Evolutionary conservation across 2,113 vertebrate genomes (phyloP), one percentile per base, ranked within the genome.

Genomic region (Pseudorectes ferrugineus): DNA sequence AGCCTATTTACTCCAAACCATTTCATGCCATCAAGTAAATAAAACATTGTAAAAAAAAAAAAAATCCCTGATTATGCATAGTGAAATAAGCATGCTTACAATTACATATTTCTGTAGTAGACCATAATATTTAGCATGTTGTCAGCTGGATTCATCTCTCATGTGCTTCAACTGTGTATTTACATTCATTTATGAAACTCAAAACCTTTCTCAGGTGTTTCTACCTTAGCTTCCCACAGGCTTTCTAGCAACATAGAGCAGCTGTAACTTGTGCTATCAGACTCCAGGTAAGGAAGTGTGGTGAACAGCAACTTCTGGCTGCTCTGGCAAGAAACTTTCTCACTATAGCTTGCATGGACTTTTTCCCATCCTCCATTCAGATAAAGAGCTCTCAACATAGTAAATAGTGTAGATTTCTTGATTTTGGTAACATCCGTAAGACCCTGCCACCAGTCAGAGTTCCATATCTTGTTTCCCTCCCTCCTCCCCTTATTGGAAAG

Each of bases 31-130:
- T 70, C 38, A 49, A 93, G 74, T 92, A 96, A 96, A 95, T 89
- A 96, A 95, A 95, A 93, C 51, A 61, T 46, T 78, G 72, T 52
- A 62, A 74, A 97, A 95, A 81, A 88, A 84, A 92, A 38, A 38
- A 96, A 85, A 88, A 43, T 42, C 46, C 54, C 38, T 88, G 59
- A 93, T 94, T 96, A 89, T 61, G 45, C 38, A 17, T 61, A 75
- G 46, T 55, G 43, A 82, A 95, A 89, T 85, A 94, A 76, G 18
- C 38, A 26, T 74, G 43, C 10, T 83, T 85, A 35, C 57, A 79
- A 80, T 90, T 79, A 33, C 8, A 22, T 66, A 54, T 92, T 95
- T 94, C 54, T 87, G 45, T 58, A 87, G 59, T 40, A 80, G 63
- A 55, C 75, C 42, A 26, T 48, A 76, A 80, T 80, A 91, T 71